A percentile compares a stretch with the other conserved stretches of the same genome.
These are phyloP conservation scores for Neopipo cinnamomea DNA, from an alignment of 2,113 vertebrate species.

Conservation along the genomic window DNA sequence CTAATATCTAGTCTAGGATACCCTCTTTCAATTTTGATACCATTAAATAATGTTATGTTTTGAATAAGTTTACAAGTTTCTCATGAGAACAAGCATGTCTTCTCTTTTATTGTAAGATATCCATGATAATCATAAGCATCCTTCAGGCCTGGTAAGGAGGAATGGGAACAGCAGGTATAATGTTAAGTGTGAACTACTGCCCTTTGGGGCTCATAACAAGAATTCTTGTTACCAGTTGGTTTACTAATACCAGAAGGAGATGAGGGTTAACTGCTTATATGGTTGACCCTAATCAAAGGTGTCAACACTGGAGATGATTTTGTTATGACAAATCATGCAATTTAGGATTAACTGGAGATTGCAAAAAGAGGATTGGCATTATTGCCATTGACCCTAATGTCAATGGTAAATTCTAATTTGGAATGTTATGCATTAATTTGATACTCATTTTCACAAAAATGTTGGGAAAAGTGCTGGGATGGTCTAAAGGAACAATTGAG, in stretches of 20 bases:
- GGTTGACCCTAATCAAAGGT: not conserved
- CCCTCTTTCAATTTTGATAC: not conserved
- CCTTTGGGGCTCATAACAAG: not conserved
- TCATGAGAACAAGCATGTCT: not conserved
- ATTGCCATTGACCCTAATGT: not conserved
- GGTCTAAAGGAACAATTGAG: not conserved
- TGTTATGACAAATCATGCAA: not conserved
- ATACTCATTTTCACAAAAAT: not conserved
- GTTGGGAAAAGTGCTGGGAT: not conserved
- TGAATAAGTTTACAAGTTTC: not conserved
- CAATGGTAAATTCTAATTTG: not conserved
- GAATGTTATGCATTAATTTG: not conserved
- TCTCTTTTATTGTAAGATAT: not conserved
- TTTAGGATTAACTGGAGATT: not conserved
- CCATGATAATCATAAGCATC: not conserved
- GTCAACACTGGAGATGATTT: not conserved
- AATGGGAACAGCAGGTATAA: not conserved
- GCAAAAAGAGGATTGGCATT: not conserved
- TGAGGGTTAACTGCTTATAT: not conserved
- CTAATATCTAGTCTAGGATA: not conserved
- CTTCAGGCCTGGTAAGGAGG: not conserved
- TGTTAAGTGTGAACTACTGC: not conserved
- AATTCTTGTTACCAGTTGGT: not conserved
- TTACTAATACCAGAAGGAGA: not conserved
- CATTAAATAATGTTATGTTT: not conserved